phyloP scores from a whole-genome alignment of 2,888 invertebrate species.

The Ichneumon xanthorius region DNA sequence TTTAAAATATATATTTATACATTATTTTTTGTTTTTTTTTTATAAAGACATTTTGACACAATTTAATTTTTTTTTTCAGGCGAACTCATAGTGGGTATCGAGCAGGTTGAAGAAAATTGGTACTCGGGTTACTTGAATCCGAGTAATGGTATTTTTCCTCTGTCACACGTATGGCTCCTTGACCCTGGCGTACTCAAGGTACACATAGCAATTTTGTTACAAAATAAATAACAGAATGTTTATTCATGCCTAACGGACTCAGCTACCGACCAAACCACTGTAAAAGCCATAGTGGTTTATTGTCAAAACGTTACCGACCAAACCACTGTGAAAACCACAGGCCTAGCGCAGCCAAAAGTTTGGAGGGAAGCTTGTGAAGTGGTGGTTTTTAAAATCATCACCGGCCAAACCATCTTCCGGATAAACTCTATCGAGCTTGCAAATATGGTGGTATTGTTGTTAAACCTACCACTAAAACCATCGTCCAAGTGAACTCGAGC shows the following conservation, averaged over 20 bases:
- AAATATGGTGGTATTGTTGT: too few species aligned
- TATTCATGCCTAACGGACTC: background rate
- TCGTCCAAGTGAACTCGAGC: too few species aligned
- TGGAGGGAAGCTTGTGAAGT: too few species aligned
- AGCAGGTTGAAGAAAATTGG: constrained; percentile 86
- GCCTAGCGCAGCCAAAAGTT: too few species aligned
- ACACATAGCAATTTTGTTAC: constrained; percentile 14
- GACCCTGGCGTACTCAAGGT: constrained; percentile 82
- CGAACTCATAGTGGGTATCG: constrained; percentile 84
- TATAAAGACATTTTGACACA: background rate
- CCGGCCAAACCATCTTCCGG: background rate
- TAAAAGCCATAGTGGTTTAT: too few species aligned
- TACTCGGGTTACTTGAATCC: constrained; percentile 84
- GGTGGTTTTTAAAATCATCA: background rate
- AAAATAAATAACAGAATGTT: background rate
- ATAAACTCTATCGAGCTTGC: too few species aligned
- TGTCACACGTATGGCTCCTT: constrained; percentile 85
- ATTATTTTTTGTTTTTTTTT: background rate
- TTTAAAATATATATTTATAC: background rate
- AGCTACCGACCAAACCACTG: too few species aligned
- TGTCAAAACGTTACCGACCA: too few species aligned
- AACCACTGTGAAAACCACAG: too few species aligned
- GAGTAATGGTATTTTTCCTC: constrained; percentile 86
- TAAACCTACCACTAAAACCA: too few species aligned
- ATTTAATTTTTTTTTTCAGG: constrained; percentile 78